Conservation (phyloP, 2,113 vertebrate species). For the Cacatua alba region DNA sequence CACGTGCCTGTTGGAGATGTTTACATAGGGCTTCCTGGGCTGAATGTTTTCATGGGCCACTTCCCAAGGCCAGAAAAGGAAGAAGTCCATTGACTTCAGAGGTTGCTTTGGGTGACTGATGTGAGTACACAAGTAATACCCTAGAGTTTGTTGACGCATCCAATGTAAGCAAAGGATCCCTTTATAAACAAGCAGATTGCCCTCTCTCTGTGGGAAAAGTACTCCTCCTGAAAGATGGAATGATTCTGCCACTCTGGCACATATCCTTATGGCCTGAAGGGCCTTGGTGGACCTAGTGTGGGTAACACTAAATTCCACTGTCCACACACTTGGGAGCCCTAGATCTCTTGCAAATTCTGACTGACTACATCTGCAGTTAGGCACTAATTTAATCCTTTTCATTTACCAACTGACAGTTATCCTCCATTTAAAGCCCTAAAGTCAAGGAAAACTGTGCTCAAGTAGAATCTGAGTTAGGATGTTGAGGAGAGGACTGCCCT, state of each 20-base stretch:
- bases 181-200: neutral
- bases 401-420: neutral
- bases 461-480: neutral
- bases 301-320: neutral
- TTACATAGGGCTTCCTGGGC: neutral
- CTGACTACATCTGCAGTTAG: neutral
- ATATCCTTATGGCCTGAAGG: accelerated
- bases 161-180: neutral
- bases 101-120: neutral
- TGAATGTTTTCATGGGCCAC: neutral
- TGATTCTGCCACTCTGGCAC: neutral
- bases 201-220: neutral
- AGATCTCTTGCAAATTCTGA: neutral
- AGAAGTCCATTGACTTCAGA: neutral
- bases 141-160: neutral
- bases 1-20: neutral
- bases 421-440: neutral
- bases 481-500: neutral
- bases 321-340: neutral
- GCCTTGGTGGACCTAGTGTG: neutral
- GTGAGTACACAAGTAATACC: neutral
- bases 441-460: neutral
- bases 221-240: neutral
- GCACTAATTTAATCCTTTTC: neutral
- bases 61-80: neutral